Evolutionary conservation across 2,888 invertebrate genomes (phyloP).

Genomic region (Apoda limacodes): DNA sequence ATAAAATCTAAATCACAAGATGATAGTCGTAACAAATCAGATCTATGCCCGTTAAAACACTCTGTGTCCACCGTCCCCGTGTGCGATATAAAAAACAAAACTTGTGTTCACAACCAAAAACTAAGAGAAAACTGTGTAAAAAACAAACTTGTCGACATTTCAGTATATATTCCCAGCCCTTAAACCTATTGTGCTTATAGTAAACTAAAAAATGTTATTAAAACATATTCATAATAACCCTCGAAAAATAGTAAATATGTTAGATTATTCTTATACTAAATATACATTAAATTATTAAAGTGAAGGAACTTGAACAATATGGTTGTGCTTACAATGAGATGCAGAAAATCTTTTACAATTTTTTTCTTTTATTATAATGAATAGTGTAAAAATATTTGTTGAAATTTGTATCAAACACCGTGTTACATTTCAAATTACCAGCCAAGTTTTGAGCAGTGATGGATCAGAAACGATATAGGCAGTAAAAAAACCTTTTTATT

Average conservation of each 20-base stretch:
- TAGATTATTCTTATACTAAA: conserved; percentile 44
- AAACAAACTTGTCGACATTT: conserved; percentile 31
- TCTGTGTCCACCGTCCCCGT: no score
- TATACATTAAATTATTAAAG: conserved; percentile 35
- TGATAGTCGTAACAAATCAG: conserved; percentile 55
- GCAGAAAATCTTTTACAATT: neutral
- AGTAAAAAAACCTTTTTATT: no score
- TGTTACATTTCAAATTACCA: no score
- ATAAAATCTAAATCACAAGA: conserved; percentile 71
- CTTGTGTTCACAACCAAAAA: conserved; percentile 41
- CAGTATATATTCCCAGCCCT: conserved; percentile 44
- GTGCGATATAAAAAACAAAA: no score
- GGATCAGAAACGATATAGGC: no score
- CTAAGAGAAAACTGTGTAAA: conserved; percentile 6
- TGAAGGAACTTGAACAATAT: conserved; percentile 44
- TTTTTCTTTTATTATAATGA: neutral
- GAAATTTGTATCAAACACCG: no score
- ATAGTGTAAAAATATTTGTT: no score
- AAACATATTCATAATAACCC: conserved; percentile 51
- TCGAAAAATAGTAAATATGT: conserved; percentile 64
- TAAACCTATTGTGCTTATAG: conserved; percentile 60
- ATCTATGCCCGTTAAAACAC: no score
- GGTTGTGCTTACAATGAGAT: neutral
- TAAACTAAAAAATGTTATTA: conserved; percentile 45
- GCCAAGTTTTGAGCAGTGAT: no score